Conservation (phyloP, 2,113 vertebrate genomes). For the Pandion haliaetus region DNA sequence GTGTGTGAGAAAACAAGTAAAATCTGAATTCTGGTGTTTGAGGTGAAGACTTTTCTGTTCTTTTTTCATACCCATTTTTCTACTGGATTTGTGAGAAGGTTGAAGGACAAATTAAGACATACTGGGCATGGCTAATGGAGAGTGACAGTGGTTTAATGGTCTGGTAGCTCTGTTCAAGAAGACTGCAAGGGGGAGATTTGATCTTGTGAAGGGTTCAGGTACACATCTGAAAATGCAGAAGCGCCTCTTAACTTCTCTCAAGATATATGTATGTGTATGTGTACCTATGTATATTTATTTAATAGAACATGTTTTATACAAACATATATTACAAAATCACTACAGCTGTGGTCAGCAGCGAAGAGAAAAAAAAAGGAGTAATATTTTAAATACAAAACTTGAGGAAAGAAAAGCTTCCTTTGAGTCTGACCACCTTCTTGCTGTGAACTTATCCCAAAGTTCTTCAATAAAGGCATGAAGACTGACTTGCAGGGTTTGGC, state of each 20-base stretch:
- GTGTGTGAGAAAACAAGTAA: conserved; percentile 50
- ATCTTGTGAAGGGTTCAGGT: not conserved
- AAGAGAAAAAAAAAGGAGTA: not conserved
- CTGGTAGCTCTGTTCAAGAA: not conserved
- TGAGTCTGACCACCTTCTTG: not conserved
- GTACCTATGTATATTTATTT: not conserved
- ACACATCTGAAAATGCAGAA: not conserved
- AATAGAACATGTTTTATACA: not conserved
- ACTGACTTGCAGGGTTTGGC: not conserved
- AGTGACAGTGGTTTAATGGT: not conserved
- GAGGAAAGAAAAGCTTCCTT: not conserved
- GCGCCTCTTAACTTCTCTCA: not conserved
- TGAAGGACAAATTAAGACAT: not conserved
- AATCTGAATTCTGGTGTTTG: not conserved
- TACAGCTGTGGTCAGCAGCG: not conserved
- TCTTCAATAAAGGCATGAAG: not conserved
- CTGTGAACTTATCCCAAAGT: not conserved
- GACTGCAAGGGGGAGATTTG: not conserved
- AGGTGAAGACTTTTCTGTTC: not conserved
- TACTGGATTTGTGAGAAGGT: not conserved
- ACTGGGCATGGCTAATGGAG: not conserved
- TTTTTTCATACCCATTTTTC: not conserved
- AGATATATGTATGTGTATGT: not conserved
- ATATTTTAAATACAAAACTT: not conserved
- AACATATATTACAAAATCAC: not conserved